Conservation (phyloP, 2,888 invertebrate species). For the Nemotelus nigrinus region DNA sequence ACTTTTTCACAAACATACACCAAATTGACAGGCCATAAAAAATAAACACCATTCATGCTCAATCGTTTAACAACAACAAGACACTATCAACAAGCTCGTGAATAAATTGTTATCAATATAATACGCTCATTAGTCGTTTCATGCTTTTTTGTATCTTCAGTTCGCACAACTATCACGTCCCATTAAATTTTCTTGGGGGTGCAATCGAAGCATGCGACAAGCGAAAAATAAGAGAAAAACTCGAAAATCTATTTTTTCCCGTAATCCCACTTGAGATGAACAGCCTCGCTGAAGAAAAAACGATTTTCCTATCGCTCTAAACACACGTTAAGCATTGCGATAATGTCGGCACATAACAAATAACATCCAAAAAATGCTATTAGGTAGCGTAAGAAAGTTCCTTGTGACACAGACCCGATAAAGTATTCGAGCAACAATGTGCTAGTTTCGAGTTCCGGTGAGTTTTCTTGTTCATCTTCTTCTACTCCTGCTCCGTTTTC, state of each 20-base stretch:
- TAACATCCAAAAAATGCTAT: conserved; percentile 14
- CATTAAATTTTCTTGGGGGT: no score
- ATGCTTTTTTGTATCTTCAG: no score
- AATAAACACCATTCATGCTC: no score
- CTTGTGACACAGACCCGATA: conserved; percentile 20
- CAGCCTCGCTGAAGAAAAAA: conserved; percentile 17
- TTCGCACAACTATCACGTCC: no score
- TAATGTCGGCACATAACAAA: conserved; percentile 34
- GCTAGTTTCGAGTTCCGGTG: conserved; percentile 30
- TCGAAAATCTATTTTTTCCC: conserved; percentile 19
- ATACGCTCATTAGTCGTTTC: no score
- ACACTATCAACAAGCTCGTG: no score
- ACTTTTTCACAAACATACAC: no score
- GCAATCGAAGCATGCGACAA: no score
- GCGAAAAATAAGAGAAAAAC: background rate
- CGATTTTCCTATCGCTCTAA: conserved; percentile 17
- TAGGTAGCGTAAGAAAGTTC: conserved; percentile 4
- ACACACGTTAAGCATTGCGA: conserved; percentile 18
- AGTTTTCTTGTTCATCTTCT: background rate
- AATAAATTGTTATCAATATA: no score
- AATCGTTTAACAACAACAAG: no score
- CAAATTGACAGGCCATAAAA: no score
- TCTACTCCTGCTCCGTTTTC: no score
- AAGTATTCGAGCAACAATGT: conserved; percentile 36
- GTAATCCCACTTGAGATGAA: conserved; percentile 35